Base-by-base conservation (phyloP, 2,888 invertebrate species). In the Acronicta alni region DNA sequence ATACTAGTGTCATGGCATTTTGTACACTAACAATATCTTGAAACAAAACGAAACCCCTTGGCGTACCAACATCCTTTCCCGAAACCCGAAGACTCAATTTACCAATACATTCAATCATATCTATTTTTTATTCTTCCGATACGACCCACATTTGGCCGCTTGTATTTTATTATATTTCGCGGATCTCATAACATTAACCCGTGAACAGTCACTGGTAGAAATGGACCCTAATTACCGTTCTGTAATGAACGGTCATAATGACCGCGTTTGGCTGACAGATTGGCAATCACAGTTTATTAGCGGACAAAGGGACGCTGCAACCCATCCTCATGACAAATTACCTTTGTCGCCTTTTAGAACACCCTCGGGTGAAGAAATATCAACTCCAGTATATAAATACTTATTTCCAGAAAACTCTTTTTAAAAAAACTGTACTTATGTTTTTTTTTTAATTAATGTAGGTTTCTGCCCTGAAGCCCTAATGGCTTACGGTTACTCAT, bases 401-500 rank as follows among this genome's bases (percentile, higher is more conserved):
- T 10, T 30, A 4, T 12, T 10, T 12, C 10, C 30, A 30, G 12
- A 12, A 30, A 30, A 4, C 2, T 4, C 12, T 30, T 30, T 30
- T 30, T 3, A 23, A 23, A 43, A 35, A n/a, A n/a, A n/a, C n/a
- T n/a, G n/a, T n/a, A n/a, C n/a, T n/a, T n/a, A n/a, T n/a, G n/a
- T n/a, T n/a, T n/a, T 42, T 57, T 43, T 17, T 32, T 16, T 52
- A 64, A 61, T 53, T 44, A 61, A 71, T 53, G 37, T 41, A 55
- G 52, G 16, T 65, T 65, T 58, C 59, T n/a, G n/a, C n/a, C 35
- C 55, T 55, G 56, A 16, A 8, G 32, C 17, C 37, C 37, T 68
- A 69, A 54, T 59, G 47, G 44, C 51, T 35, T 47, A 59, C 20
- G 66, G 71, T 64, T 61, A 35, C 35, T 53, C 51, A 23, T 20